A percentile compares a stretch with the other conserved stretches of the same genome.
Conservation (phyloP, 1,140 invertebrate species). For the Plutomurus gul region DNA sequence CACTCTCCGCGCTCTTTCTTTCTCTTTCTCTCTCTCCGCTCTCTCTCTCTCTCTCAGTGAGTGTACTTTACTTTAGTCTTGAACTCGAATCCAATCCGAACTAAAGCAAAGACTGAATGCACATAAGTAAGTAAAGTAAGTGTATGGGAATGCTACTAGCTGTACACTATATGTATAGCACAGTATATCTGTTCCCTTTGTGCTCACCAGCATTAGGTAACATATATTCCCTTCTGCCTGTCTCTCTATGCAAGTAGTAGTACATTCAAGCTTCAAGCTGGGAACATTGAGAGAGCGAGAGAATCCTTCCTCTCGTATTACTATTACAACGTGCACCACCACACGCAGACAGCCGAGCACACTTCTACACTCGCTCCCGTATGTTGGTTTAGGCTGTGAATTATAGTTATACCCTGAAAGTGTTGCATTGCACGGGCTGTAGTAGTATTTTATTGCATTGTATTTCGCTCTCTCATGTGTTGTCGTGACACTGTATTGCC, state of each 20-base stretch:
- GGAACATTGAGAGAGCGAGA: too few relatives aligned
- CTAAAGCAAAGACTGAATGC: not conserved
- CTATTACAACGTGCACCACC: not conserved
- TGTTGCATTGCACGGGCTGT: not conserved
- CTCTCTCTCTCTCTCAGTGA: not conserved
- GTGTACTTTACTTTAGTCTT: too few relatives aligned
- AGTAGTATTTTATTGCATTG: not conserved
- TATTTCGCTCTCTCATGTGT: too few relatives aligned
- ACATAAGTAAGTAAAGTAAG: not conserved
- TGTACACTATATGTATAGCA: too few relatives aligned
- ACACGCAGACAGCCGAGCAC: not conserved
- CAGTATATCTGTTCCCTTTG: too few relatives aligned
- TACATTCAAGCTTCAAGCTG: too few relatives aligned
- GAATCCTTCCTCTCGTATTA: too few relatives aligned
- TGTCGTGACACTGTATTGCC: too few relatives aligned
- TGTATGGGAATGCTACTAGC: not conserved
- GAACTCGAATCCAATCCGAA: slow-evolving; percentile 8
- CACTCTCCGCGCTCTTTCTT: not conserved
- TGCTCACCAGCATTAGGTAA: too few relatives aligned
- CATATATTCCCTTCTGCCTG: too few relatives aligned
- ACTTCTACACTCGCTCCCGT: not conserved
- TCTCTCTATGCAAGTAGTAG: too few relatives aligned
- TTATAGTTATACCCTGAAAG: not conserved
- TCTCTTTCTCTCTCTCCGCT: not conserved
- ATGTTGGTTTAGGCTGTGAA: not conserved